phyloP scores from a whole-genome alignment of 2,888 invertebrate species.

The Eristalinus sepulchralis region DNA sequence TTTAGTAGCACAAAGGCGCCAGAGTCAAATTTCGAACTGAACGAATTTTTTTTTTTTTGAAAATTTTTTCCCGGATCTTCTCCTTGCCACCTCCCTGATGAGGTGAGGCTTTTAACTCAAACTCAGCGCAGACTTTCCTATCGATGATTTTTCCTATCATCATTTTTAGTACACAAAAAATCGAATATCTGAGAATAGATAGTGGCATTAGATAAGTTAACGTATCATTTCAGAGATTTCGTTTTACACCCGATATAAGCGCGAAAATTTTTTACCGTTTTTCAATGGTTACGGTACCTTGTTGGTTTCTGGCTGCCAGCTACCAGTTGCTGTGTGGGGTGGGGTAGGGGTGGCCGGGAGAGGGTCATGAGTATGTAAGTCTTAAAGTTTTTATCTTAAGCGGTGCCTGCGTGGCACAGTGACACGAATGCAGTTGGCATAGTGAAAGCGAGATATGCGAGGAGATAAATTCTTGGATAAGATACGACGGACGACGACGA shows the following conservation, averaged over 20 bases:
- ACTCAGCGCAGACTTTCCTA: constrained; percentile 52
- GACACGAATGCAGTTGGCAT: constrained; percentile 4
- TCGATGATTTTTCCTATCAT: constrained; percentile 79
- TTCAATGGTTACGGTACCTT: constrained; percentile 22
- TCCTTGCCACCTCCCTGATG: constrained; percentile 27
- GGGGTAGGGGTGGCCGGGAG: background rate
- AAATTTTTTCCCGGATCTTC: constrained; percentile 50
- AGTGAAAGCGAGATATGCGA: constrained; percentile 1
- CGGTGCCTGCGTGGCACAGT: background rate
- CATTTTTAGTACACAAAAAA: constrained; percentile 74
- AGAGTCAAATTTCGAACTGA: constrained; percentile 69
- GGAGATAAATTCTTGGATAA: constrained; percentile 20
- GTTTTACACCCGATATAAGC: constrained; percentile 72
- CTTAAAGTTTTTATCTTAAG: constrained; percentile 21
- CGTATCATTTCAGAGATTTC: constrained; percentile 81
- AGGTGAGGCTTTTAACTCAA: constrained; percentile 30
- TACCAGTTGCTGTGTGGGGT: background rate
- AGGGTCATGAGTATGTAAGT: background rate
- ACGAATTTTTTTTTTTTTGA: constrained; percentile 71
- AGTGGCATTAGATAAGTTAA: constrained; percentile 82
- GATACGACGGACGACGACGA: constrained; percentile 3
- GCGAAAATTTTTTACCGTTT: constrained; percentile 57
- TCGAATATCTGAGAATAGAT: constrained; percentile 82
- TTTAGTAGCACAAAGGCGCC: background rate
- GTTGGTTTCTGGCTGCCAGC: background rate